A percentile compares a stretch with the other conserved stretches of the same genome.
These are phyloP conservation scores for Euspilapteryx auroguttella DNA, from an alignment of 2,888 invertebrate genomes.

Conservation along the genomic window DNA sequence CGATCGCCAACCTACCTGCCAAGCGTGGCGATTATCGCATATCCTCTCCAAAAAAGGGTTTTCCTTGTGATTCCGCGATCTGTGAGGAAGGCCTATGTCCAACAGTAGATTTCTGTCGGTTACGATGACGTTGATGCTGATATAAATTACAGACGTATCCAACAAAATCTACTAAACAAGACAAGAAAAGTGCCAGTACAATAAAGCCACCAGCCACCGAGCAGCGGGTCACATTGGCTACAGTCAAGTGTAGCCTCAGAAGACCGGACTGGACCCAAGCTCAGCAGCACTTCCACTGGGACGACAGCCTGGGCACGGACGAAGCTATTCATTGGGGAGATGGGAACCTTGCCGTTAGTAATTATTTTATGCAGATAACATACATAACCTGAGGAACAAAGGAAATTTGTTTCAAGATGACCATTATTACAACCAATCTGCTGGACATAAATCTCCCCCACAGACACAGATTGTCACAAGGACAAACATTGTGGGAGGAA, in stretches of 20 bases:
- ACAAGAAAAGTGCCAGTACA: constrained; percentile 21
- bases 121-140: no score
- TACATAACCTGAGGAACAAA: not conserved
- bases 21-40: no score
- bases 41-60: no score
- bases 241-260: constrained; percentile 41
- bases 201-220: constrained; percentile 17
- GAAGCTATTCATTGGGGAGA: constrained; percentile 46
- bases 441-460: no score
- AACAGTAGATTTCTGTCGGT: no score
- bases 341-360: constrained; percentile 36
- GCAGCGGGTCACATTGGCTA: constrained; percentile 37
- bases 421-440: no score
- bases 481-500: no score
- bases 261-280: constrained; percentile 56
- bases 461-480: no score
- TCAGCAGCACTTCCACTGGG: constrained; percentile 60
- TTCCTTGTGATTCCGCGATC: no score
- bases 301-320: constrained; percentile 36
- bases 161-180: constrained; percentile 15
- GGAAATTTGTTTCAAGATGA: no score
- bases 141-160: constrained; percentile 1
- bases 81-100: no score
- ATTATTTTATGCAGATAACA: not conserved
- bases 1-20: no score